Conservation (phyloP, 2,113 vertebrate genomes). For the Taurulus bubalis region DNA sequence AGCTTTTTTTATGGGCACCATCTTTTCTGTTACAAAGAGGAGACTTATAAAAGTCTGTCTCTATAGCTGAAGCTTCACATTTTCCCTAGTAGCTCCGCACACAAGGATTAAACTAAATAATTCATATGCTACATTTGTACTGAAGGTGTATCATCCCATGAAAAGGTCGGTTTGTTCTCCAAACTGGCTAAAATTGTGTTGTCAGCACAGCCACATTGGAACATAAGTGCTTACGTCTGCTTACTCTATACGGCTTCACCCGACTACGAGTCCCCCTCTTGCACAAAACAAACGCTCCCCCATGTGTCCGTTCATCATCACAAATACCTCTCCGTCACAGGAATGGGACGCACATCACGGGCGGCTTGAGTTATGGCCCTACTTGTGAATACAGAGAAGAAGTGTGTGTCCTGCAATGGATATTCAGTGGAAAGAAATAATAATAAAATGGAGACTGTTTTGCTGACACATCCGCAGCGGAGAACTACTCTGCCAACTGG, state of each 20-base stretch:
- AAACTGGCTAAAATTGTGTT: slow-evolving; percentile 59
- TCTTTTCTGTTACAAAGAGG: slow-evolving; percentile 25
- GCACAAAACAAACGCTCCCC: slow-evolving; percentile 59
- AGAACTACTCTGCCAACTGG: slow-evolving; percentile 69
- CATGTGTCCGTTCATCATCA: slow-evolving; percentile 62
- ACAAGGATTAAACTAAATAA: slow-evolving; percentile 68
- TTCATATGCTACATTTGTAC: slow-evolving; percentile 60
- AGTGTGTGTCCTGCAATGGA: slow-evolving; percentile 22
- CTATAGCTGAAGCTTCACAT: slow-evolving; percentile 35
- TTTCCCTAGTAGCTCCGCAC: slow-evolving; percentile 30
- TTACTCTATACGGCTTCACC: slow-evolving; percentile 29
- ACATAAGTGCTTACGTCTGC: slow-evolving; percentile 62
- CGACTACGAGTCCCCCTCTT: slow-evolving; percentile 12
- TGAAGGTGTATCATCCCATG: slow-evolving; percentile 54
- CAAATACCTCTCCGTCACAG: slow-evolving; percentile 53
- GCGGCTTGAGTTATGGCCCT: slow-evolving; percentile 50
- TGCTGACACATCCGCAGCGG: slow-evolving; percentile 75
- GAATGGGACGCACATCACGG: slow-evolving; percentile 54
- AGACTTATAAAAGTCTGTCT: slow-evolving; percentile 30
- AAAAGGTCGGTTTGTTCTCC: slow-evolving; percentile 59
- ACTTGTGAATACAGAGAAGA: slow-evolving; percentile 41
- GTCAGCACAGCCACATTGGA: slow-evolving; percentile 59
- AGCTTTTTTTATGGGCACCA: slow-evolving; percentile 10
- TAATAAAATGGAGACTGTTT: slow-evolving; percentile 63
- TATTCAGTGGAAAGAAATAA: slow-evolving; percentile 55